Percentiles rank a stretch among this genome's conserved stretches.
These are phyloP conservation scores for Zeus faber DNA, from an alignment of 2,113 vertebrate genomes.

Conservation along the genomic window DNA sequence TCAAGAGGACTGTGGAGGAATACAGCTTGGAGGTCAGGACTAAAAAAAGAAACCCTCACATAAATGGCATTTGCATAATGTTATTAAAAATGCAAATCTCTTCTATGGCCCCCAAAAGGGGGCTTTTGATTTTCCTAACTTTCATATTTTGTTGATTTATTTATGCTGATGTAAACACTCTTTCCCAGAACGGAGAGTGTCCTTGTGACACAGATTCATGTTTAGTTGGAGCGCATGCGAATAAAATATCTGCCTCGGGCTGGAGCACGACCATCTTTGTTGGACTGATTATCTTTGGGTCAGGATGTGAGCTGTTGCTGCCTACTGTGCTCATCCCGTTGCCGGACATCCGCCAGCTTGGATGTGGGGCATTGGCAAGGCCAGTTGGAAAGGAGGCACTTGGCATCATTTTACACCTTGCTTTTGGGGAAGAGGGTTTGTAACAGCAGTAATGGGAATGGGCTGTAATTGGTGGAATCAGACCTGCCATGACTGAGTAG, in stretches of 20 bases:
- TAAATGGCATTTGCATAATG: not conserved
- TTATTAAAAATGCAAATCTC: not conserved
- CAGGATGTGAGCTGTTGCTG: constrained; percentile 62
- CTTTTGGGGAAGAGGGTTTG: constrained; percentile 44
- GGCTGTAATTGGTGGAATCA: constrained; percentile 26
- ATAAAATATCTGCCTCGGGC: constrained; percentile 39
- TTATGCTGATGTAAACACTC: constrained; percentile 13
- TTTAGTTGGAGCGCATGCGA: constrained; percentile 10
- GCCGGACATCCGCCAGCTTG: constrained; percentile 59
- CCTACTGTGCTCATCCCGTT: constrained; percentile 51
- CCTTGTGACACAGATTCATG: constrained; percentile 19
- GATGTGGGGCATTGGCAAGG: constrained; percentile 67
- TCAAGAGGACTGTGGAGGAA: constrained; percentile 93
- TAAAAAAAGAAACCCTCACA: not conserved
- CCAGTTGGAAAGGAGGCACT: constrained; percentile 56
- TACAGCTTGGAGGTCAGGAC: constrained; percentile 94
- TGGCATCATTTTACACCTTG: constrained; percentile 36
- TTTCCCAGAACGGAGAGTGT: constrained; percentile 15
- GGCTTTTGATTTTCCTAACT: not conserved
- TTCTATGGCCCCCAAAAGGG: too few relatives aligned
- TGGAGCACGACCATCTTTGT: constrained; percentile 32
- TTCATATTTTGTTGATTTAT: not conserved
- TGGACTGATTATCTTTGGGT: constrained; percentile 66
- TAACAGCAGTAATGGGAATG: constrained; percentile 29
- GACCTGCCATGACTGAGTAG: constrained; percentile 5